These are phyloP conservation scores for Choreutis nemorana DNA, from an alignment of 2,888 invertebrate species.

Conservation along the genomic window DNA sequence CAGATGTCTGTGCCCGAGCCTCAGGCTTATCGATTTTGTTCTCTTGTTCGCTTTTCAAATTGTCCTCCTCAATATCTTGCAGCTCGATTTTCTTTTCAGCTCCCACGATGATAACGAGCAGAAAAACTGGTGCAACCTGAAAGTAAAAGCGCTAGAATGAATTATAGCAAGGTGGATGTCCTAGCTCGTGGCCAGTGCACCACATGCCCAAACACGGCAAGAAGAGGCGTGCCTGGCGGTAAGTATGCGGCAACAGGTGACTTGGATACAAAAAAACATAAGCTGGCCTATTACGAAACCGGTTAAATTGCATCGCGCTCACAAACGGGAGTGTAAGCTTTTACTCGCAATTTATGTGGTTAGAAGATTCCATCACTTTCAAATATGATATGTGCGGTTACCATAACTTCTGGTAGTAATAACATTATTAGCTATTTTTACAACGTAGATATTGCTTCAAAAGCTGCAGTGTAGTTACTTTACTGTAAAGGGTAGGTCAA, in stretches of 20 bases:
- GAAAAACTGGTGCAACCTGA: slow-evolving; percentile 42
- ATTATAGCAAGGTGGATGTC: slow-evolving; percentile 21
- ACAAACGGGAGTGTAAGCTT: slow-evolving; percentile 49
- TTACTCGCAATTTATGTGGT: slow-evolving; percentile 55
- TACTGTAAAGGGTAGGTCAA: no score
- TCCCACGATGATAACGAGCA: slow-evolving; percentile 33
- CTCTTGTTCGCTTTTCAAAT: slow-evolving; percentile 66
- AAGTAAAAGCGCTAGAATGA: slow-evolving; percentile 43
- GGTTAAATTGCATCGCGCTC: slow-evolving; percentile 31
- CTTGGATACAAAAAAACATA: no score
- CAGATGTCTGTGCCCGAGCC: slow-evolving; percentile 18
- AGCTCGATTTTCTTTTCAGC: slow-evolving; percentile 72
- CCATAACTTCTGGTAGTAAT: slow-evolving; percentile 11
- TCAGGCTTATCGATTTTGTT: slow-evolving; percentile 30
- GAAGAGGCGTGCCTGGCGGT: slow-evolving; percentile 25
- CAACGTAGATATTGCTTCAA: no score
- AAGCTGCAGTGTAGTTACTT: no score
- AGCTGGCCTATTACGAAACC: slow-evolving; percentile 52
- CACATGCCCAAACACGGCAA: slow-evolving; percentile 25
- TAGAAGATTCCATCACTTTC: slow-evolving; percentile 32
- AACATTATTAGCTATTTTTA: neutral
- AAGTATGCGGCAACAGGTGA: slow-evolving; percentile 58
- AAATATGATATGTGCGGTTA: slow-evolving; percentile 27
- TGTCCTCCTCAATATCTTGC: slow-evolving; percentile 79
- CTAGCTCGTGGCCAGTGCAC: slow-evolving; percentile 20